Percentiles rank a stretch among this genome's conserved stretches.
Evolutionary conservation across 2,113 vertebrate species (phyloP).

Genomic region (Chaetodon trifascialis): DNA sequence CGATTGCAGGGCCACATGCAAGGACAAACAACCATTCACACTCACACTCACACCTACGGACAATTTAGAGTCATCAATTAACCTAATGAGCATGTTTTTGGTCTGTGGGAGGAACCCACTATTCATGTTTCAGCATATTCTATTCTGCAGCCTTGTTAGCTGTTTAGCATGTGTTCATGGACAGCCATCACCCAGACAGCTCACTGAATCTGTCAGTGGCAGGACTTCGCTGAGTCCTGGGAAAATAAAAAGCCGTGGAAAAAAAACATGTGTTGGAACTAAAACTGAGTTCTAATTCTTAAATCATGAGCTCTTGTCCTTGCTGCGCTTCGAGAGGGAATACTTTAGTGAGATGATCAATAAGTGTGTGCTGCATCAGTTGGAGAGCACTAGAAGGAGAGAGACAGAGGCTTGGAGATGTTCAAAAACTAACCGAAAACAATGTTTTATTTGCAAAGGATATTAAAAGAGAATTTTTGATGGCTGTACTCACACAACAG

Average conservation of each 20-base stretch:
- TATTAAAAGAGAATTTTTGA: constrained; percentile 80
- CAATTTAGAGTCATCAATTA: no score
- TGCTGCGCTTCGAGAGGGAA: constrained; percentile 65
- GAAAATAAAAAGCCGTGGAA: constrained; percentile 38
- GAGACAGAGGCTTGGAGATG: constrained; percentile 60
- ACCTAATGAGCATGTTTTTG: no score
- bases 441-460: constrained; percentile 77
- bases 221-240: constrained; percentile 26
- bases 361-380: constrained; percentile 66
- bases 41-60: no score
- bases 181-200: constrained; percentile 17
- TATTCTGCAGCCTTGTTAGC: not conserved
- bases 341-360: constrained; percentile 77
- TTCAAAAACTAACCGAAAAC: constrained; percentile 74
- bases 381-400: constrained; percentile 59
- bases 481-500: constrained; percentile 55
- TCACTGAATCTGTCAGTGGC: constrained; percentile 31
- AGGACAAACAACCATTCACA: no score
- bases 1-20: no score
- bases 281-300: constrained; percentile 65
- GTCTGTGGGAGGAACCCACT: no score
- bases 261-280: constrained; percentile 38
- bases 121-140: not conserved
- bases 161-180: constrained; percentile 20
- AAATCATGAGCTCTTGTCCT: constrained; percentile 75